phyloP scores from a whole-genome alignment of 2,797 vertebrate genomes.

The Etheostoma perlongum region DNA sequence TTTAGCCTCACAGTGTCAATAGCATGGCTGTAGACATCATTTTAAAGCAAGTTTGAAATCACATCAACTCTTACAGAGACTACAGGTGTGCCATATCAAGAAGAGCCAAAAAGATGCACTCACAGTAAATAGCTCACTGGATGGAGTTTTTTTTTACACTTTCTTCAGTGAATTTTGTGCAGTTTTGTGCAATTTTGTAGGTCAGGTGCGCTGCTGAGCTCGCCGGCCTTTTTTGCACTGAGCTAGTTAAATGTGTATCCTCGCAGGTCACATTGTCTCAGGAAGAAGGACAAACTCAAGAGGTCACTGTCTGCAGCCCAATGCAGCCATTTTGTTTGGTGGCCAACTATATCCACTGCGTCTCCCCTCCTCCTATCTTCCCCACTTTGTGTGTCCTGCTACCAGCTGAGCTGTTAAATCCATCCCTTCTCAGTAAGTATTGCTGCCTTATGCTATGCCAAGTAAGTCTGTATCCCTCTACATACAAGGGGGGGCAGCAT shows the following conservation, averaged over 20 bases:
- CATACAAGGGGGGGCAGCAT: slow-evolving; percentile 36
- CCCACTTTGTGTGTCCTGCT: slow-evolving; percentile 3
- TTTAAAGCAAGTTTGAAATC: slow-evolving; percentile 9
- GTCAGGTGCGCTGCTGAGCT: slow-evolving; percentile 64
- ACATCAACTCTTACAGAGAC: not conserved
- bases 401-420: slow-evolving; percentile 69
- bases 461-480: slow-evolving; percentile 54
- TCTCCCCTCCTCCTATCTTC: not conserved
- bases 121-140: slow-evolving; percentile 19
- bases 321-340: slow-evolving; percentile 48
- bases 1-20: too few relatives aligned
- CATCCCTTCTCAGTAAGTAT: slow-evolving; percentile 53
- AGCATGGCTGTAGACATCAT: not conserved
- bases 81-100: slow-evolving; percentile 9
- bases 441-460: slow-evolving; percentile 52
- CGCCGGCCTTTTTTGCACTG: slow-evolving; percentile 25
- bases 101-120: slow-evolving; percentile 2
- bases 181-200: too few relatives aligned
- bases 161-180: slow-evolving; percentile 30
- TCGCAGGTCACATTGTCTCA: slow-evolving; percentile 66
- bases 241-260: slow-evolving; percentile 66
- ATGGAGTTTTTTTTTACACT: slow-evolving; percentile 13
- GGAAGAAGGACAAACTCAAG: slow-evolving; percentile 64
- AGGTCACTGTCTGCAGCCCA: slow-evolving; percentile 67
- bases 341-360: slow-evolving; percentile 52